phyloP scores from a whole-genome alignment of 2,797 vertebrate species.

The Eleutherodactylus coqui region DNA sequence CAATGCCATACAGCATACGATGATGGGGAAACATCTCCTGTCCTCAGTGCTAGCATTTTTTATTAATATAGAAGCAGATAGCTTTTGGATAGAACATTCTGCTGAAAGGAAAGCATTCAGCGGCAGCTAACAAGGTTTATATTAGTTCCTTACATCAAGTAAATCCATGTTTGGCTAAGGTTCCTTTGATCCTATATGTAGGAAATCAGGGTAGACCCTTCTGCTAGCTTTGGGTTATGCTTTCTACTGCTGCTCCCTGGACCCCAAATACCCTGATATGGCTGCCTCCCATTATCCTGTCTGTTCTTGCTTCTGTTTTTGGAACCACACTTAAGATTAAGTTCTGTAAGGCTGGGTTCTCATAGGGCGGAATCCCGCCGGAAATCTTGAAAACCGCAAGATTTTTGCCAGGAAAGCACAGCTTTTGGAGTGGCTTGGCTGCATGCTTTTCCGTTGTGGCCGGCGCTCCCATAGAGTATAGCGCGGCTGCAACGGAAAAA shows the following conservation, averaged over 20 bases:
- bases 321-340: no score
- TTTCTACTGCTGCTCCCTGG: not conserved
- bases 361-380: no score
- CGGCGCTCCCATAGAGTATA: no score
- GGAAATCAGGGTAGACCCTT: not conserved
- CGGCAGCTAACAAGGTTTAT: not conserved
- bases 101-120: not conserved
- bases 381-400: no score
- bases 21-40: not conserved
- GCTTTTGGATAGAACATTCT: slow-evolving; percentile 1
- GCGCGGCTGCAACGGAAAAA: no score
- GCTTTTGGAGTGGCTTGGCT: no score
- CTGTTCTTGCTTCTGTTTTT: no score
- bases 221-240: not conserved
- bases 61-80: not conserved
- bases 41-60: not conserved
- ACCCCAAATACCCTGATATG: no score
- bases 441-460: no score
- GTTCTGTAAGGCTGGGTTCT: no score
- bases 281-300: no score
- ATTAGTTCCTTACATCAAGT: not conserved
- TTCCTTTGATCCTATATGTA: not conserved
- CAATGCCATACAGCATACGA: not conserved
- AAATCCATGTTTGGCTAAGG: not conserved
- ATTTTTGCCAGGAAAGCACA: no score